Evolutionary conservation across 1,140 invertebrate species (phyloP), one percentile per base, ranked within the genome.

Genomic region (Meloidogyne chitwoodi): DNA sequence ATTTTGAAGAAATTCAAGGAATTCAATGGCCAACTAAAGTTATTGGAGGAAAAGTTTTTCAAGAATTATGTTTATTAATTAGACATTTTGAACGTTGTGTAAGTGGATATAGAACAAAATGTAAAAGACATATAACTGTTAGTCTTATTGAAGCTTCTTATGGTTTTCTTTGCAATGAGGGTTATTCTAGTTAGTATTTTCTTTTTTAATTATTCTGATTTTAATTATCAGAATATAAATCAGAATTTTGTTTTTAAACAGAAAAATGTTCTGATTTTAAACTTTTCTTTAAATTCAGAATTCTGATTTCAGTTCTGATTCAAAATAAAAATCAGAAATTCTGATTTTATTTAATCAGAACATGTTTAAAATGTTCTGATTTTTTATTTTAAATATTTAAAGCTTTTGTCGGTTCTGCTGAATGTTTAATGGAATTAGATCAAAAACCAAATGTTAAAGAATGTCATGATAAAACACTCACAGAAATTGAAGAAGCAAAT

Each of bases 371-470:
- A 38, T 38, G 10, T 56, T 56, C 19, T n/a, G 4, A n/a, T n/a
- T 56, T n/a, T 56, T 68, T 34, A 78, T 27, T 56, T 24, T 22
- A 24, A 31, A 22, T 78, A 48, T 70, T 66, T 83, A 79, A 70
- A 86, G 85, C 83, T 16, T 86, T 86, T 74, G 84, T 86, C 83
- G 77, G 77, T 22, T 81, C 78, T 38, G 85, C 85, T 12, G 85
- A 87, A 62, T 86, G 85, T 71, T 72, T 86, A 29, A 87, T 86
- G 85, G 85, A 85, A 67, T 66, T 86, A 68, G 85, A 86, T 65
- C 79, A 85, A 62, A 64, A 77, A 44, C 80, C 81, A n/a, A 41
- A 73, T 22, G 85, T 86, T 8, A 86, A 86, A 73, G 41, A 71
- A 38, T 86, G 85, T 67, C 84, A 87, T 62, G 85, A 87, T 67